Percentiles rank a stretch among this genome's conserved stretches.
These are phyloP conservation scores for Drosophila mulleri DNA, from an alignment of 2,888 invertebrate genomes.

Conservation along the genomic window DNA sequence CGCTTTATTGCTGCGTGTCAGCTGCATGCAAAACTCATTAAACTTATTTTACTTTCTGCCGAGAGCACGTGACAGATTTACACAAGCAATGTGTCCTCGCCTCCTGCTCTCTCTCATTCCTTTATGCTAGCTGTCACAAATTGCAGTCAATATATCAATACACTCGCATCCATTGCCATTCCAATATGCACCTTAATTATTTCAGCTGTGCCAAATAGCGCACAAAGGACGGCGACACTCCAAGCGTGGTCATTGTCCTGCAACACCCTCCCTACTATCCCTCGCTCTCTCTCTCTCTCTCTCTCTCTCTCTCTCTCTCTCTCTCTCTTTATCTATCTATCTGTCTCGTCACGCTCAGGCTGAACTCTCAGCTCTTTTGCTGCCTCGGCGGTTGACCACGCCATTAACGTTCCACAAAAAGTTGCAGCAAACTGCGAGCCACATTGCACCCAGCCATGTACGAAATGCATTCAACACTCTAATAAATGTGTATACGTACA, in stretches of 20 bases:
- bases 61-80: constrained; percentile 66
- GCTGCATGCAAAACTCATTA: constrained; percentile 80
- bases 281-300: not conserved
- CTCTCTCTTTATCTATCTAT: not conserved
- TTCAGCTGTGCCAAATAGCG: constrained; percentile 32
- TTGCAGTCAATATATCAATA: constrained; percentile 55
- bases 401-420: constrained; percentile 73
- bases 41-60: constrained; percentile 52
- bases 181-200: constrained; percentile 72
- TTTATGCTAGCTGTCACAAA: constrained; percentile 28
- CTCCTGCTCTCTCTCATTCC: constrained; percentile 1
- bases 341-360: not conserved
- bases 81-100: constrained; percentile 29
- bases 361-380: not conserved
- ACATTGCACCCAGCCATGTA: constrained; percentile 43
- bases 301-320: no score
- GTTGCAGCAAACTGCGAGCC: constrained; percentile 64
- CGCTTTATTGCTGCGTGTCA: constrained; percentile 35
- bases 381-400: constrained; percentile 54
- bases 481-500: constrained; percentile 47
- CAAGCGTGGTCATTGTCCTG: constrained; percentile 36
- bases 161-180: constrained; percentile 52
- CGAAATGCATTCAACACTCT: constrained; percentile 54
- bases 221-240: constrained; percentile 27
- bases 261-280: not conserved